Evolutionary conservation across 2,888 invertebrate species (phyloP), one percentile per base, ranked within the genome.

Genomic region (Chelonus formosanus): DNA sequence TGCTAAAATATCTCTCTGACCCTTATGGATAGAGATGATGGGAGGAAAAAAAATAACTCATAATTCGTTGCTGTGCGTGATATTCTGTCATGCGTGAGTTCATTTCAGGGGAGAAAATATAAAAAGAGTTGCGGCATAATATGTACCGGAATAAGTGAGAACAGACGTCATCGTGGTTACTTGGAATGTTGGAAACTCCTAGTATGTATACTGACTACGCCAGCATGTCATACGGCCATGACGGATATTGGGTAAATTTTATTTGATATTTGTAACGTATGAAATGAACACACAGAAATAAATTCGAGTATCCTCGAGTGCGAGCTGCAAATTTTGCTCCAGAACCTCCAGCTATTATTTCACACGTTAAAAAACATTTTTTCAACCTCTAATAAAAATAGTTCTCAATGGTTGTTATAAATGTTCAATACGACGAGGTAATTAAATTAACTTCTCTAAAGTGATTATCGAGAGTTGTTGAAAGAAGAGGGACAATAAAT

Each of bases 211-310:
- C 20, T 20, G 20, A 20, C 20, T 20, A 20, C 2, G 20, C 20
- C 20, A 20, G 20, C 31, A 35, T 47, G 58, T 47, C 53, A 43
- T 57, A 65, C 54, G 40, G 53, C 58, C 36, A 59, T 60, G 65
- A 65, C 55, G 65, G 59, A 63, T 58, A 59, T 66, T 53, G 72
- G 67, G 64, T 67, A 73, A 73, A 71, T 75, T 76, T 78, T 73
- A 74, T 74, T 74, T 73, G 73, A 71, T 63, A 73, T 63, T 74
- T 71, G 71, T 69, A 73, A 71, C 71, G 73, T 73, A 71, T 71
- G 74, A 71, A 75, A 78, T 73, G 65, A 69, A 71, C 55, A 55
- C 2, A 20, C 20, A 20, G 20, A 20, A 2, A 2, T 20, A 20
- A 20, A 20, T 20, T 20, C 2, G 20, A 20, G 20, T 20, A 20